Evolutionary conservation across 2,888 invertebrate species (phyloP).

Genomic region (Coenonympha glycerion): DNA sequence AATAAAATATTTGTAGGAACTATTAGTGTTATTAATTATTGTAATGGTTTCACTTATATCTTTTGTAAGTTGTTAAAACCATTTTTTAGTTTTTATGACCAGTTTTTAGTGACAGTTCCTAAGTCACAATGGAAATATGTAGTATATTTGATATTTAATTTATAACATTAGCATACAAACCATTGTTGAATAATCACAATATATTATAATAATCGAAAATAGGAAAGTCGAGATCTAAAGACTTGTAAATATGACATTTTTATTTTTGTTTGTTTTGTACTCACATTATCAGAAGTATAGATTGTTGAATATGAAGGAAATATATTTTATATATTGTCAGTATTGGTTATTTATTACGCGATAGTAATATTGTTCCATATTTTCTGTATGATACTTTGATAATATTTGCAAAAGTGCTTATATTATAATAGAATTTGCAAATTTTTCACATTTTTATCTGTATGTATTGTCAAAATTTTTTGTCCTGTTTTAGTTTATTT

Average conservation of each 20-base stretch:
- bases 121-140: conserved; percentile 56
- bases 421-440: conserved; percentile 27
- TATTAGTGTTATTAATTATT: conserved; percentile 68
- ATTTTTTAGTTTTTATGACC: conserved; percentile 65
- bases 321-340: conserved; percentile 52
- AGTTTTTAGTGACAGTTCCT: conserved; percentile 63
- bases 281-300: conserved; percentile 57
- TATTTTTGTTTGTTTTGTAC: conserved; percentile 52
- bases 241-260: conserved; percentile 54
- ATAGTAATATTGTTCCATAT: conserved; percentile 29
- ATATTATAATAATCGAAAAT: conserved; percentile 35
- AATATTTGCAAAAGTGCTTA: conserved; percentile 32
- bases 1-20: conserved; percentile 67
- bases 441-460: conserved; percentile 27
- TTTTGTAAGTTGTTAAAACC: conserved; percentile 71
- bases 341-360: conserved; percentile 37
- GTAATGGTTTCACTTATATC: conserved; percentile 66
- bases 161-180: conserved; percentile 46
- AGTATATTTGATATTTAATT: no score
- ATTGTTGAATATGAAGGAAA: conserved; percentile 58
- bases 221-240: conserved; percentile 48
- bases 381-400: conserved; percentile 22
- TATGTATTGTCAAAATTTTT: conserved; percentile 46
- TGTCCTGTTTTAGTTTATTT: conserved; percentile 43
- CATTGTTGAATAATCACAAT: conserved; percentile 33